Evolutionary conservation across 2,113 vertebrate genomes (phyloP).

Genomic region (Strix aluco): DNA sequence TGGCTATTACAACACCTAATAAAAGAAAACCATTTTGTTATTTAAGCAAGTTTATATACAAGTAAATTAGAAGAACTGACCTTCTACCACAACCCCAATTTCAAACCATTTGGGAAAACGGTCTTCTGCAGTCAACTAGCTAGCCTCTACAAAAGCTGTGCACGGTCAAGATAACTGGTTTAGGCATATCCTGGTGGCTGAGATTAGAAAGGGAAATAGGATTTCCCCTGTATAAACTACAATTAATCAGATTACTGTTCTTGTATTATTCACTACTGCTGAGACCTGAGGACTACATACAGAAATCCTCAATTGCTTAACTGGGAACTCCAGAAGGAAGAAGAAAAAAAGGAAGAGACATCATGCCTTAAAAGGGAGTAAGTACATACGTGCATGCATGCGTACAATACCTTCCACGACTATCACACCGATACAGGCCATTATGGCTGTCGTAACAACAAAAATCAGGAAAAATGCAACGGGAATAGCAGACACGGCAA

Average conservation of each 20-base stretch:
- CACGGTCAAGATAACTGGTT: neutral
- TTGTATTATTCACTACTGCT: neutral
- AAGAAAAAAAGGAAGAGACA: neutral
- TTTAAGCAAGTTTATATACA: neutral
- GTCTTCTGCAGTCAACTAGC: neutral
- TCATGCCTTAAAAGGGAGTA: neutral
- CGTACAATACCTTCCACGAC: constrained; percentile 83
- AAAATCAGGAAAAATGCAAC: constrained; percentile 83
- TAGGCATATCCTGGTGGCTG: neutral
- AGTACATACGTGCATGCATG: neutral
- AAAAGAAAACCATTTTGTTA: neutral
- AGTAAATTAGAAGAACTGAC: neutral
- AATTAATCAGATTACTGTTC: constrained; percentile 14
- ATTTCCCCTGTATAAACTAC: neutral
- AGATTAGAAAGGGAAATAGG: neutral
- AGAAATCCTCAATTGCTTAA: neutral
- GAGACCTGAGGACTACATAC: neutral
- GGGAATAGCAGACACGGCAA: constrained; percentile 78
- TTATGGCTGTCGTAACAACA: constrained; percentile 75
- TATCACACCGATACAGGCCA: constrained; percentile 79
- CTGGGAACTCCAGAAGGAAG: neutral
- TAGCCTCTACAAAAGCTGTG: neutral
- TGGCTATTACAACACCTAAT: constrained; percentile 78
- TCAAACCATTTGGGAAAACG: neutral
- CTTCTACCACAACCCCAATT: neutral